Evolutionary conservation across 53 echinoderm and acorn worm species (phyloP), one percentile per base, ranked within the genome.

Genomic region (Holothuria scabra): DNA sequence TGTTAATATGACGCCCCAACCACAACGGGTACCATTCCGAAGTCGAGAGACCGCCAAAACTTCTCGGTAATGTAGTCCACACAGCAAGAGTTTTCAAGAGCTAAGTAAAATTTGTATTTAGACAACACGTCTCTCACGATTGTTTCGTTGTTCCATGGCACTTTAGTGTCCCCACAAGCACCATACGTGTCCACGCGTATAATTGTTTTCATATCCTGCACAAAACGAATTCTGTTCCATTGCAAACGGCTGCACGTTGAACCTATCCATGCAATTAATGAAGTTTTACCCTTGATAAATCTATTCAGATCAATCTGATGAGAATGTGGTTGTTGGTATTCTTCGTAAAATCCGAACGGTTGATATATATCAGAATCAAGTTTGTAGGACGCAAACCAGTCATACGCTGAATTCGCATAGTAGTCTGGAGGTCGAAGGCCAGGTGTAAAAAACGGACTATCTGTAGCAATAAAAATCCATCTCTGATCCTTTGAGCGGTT

Each of bases 381-480:
- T 69, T 69, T 69, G 30, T 69, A 69, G 21, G 69, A 69, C 37
- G 69, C 69, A n/a, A 69, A 38, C 69, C 69, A 69, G 30, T 69
- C 37, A 4, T 69, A 69, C 19, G 69, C 44, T 20, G 29, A 34
- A 35, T 33, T 41, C 8, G 44, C 23, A 35, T 35, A 69, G n/a
- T 69, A 16, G 19, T 69, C 35, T 2, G 69, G 37, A 8, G 69
- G 69, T 8, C 69, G 69, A 44, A 69, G 21, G 19, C 69, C 69
- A 14, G 69, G 29, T 5, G 69, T 38, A 44, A 38, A 35, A 69
- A 13, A n/a, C 5, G 69, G 69, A 69, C 69, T 69, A 22, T 69
- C 69, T 11, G 37, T 33, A 0, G 69, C 37, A 13, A 69, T 69
- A 28, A 69, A 69, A 8, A 69, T 13, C 69, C 69, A 69, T 22